Base-by-base conservation (phyloP, 2,797 vertebrate genomes). In the Manis crassicaudata region DNA sequence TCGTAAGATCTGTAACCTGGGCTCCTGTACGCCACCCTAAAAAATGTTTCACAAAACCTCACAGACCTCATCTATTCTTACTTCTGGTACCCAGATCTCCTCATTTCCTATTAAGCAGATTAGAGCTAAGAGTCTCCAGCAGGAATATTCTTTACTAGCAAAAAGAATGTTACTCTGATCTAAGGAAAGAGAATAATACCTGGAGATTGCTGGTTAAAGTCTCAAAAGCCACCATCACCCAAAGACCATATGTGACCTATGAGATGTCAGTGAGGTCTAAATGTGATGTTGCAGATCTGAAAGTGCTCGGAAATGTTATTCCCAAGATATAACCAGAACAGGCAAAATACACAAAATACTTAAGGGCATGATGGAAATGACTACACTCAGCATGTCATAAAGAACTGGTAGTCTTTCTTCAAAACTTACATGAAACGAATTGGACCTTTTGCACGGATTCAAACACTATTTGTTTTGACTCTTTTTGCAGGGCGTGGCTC, bases 321-420 rank as follows among this genome's bases (percentile, higher is more conserved):
- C 40, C 50, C 35, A 58, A 25, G n/a, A 40, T 7, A 17, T 2
- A 82, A 73, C 25, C 82, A 32, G 43, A 27, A 21, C 4, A 21
- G 35, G 58, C 29, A 84, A 90, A 60, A 80, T 16, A 67, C 10
- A 65, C 6, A 50, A 46, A 82, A 56, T 18, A 10, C 21, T 43
- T 86, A 17, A 62, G 27, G 75, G 56, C 18, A 13, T 8, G 12
- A 56, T 43, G 56, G 62, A 83, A 83, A 62, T 23, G 70, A 67
- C 21, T 1, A 12, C 25, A 40, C 29, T 37, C 4, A 2, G 62
- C 7, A 2, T 27, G 2, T 50, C 14, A 6, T 6, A 6, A 79
- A 56, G 50, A 54, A 75, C 75, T 0, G 0, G 56, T 16, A 8
- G 43, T 54, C 63, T 27, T n/a, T 21, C 58, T 35, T 67, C 32